Conservation (phyloP, 53 echinoderm and acorn worm species). For the Echinometra lucunter region DNA sequence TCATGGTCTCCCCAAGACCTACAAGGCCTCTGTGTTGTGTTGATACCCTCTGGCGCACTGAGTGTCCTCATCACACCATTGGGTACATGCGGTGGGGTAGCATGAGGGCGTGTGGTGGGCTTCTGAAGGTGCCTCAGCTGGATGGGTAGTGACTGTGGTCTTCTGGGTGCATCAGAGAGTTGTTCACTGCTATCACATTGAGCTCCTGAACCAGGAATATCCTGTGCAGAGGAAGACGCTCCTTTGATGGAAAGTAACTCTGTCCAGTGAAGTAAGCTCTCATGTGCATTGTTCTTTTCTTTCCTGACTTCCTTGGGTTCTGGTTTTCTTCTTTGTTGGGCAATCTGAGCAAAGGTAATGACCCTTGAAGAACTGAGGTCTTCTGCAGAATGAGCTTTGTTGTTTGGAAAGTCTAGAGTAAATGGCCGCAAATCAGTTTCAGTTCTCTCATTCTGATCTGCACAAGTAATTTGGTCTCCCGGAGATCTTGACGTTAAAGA, state of each 20-base stretch:
- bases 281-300: constrained; percentile 21
- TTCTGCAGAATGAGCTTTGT: constrained; percentile 55
- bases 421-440: not conserved
- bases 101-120: constrained; percentile 83
- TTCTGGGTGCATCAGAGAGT: constrained; percentile 74
- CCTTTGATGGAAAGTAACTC: constrained; percentile 81
- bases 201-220: constrained; percentile 54
- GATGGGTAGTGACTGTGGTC: constrained; percentile 95
- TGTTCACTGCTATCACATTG: constrained; percentile 13
- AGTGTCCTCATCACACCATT: constrained; percentile 84
- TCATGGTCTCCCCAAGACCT: constrained; percentile 67
- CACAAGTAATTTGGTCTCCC: not conserved
- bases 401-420: constrained; percentile 30
- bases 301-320: constrained; percentile 70
- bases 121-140: constrained; percentile 93
- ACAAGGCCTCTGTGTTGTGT: constrained; percentile 51
- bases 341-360: constrained; percentile 94
- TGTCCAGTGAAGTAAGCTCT: constrained; percentile 81
- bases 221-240: constrained; percentile 61
- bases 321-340: constrained; percentile 83
- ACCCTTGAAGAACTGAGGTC: constrained; percentile 71
- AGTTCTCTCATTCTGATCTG: not conserved
- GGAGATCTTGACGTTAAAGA: constrained; percentile 32
- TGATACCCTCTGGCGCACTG: constrained; percentile 90
- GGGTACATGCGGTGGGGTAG: constrained; percentile 73